phyloP scores from a whole-genome alignment of 1,140 invertebrate genomes.

The Mamestra configurata region DNA sequence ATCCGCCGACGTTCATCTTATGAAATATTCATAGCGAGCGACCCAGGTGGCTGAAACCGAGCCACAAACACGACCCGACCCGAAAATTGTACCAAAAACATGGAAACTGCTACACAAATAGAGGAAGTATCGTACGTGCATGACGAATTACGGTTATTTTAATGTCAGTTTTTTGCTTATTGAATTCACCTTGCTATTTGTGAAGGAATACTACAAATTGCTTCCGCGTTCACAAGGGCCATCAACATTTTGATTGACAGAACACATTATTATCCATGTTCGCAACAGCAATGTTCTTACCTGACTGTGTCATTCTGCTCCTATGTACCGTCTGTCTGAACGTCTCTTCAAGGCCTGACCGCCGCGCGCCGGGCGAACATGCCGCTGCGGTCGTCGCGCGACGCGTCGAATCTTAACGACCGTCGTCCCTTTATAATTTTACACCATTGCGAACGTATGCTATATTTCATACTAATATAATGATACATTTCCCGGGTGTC shows the following conservation, averaged over 20 bases:
- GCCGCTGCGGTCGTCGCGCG: too few relatives aligned
- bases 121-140: neutral
- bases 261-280: neutral
- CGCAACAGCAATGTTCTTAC: neutral
- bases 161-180: conserved; percentile 5
- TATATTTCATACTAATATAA: neutral
- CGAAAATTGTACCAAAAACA: neutral
- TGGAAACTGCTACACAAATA: neutral
- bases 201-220: conserved; percentile 18
- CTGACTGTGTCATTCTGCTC: too few relatives aligned
- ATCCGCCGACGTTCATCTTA: neutral
- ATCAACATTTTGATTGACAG: conserved; percentile 13
- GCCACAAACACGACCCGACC: neutral
- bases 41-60: neutral
- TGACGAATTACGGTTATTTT: neutral
- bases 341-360: neutral
- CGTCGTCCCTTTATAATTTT: conserved; percentile 1
- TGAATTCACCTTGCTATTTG: conserved; percentile 37
- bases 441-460: neutral
- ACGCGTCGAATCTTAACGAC: too few relatives aligned
- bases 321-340: neutral
- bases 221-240: conserved; percentile 49
- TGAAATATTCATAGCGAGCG: conserved; percentile 2
- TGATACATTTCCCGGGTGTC: conserved; percentile 12
- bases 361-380: too few relatives aligned